Evolutionary conservation across 2,888 invertebrate genomes (phyloP).

Genomic region (Caprella mutica): DNA sequence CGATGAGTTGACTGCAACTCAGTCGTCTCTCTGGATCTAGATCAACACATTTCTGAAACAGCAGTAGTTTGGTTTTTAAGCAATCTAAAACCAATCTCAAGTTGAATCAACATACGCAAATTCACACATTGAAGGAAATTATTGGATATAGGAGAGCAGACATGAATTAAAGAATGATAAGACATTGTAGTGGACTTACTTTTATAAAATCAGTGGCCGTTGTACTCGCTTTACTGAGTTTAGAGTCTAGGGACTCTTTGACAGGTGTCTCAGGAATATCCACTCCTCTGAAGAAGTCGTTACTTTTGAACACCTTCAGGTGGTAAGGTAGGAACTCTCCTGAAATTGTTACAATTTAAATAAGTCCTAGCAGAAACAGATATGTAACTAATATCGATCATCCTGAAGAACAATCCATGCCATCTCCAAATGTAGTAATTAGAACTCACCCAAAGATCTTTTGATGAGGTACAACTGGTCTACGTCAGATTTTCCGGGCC

Average conservation of each 20-base stretch:
- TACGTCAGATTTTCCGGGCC: slow-evolving; percentile 98
- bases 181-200: no score
- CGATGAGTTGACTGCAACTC: slow-evolving; percentile 79
- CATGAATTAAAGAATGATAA: no score
- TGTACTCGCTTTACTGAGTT: slow-evolving; percentile 58
- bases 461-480: slow-evolving; percentile 94
- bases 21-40: slow-evolving; percentile 84
- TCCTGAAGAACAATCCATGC: no score
- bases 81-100: no score
- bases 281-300: slow-evolving; percentile 87
- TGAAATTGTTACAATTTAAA: no score
- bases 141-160: no score
- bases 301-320: slow-evolving; percentile 88
- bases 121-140: no score
- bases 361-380: no score
- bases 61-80: no score
- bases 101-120: no score
- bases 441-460: slow-evolving; percentile 54
- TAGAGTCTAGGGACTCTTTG: slow-evolving; percentile 69
- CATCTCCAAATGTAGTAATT: neutral
- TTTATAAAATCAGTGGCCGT: slow-evolving; percentile 71
- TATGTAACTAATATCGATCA: no score
- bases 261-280: slow-evolving; percentile 81
- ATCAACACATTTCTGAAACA: slow-evolving; percentile 73
- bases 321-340: slow-evolving; percentile 85